These are phyloP conservation scores for Bombus affinis DNA, from an alignment of 1,140 invertebrate species.

Conservation along the genomic window DNA sequence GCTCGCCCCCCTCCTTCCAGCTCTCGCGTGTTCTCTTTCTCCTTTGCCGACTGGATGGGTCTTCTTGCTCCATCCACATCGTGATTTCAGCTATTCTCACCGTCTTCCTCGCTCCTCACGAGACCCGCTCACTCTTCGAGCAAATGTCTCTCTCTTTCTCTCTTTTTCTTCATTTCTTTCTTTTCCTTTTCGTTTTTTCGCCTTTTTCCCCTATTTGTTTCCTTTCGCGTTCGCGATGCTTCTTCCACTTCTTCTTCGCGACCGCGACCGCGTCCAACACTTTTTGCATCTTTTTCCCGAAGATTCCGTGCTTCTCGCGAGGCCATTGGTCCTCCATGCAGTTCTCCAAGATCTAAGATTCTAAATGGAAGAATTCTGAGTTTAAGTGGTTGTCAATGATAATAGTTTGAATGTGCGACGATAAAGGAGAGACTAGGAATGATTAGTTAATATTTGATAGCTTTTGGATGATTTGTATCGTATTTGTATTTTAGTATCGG, in stretches of 20 bases:
- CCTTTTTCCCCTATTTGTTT: constrained; percentile 25
- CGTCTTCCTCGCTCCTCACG: constrained; percentile 43
- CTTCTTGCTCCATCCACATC: constrained; percentile 26
- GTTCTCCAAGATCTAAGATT: background rate
- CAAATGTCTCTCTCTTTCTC: constrained; percentile 57
- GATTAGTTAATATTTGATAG: too few species aligned
- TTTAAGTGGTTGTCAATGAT: background rate
- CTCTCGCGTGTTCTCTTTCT: constrained; percentile 9
- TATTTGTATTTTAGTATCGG: too few species aligned
- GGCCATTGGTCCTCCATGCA: background rate
- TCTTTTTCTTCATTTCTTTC: constrained; percentile 27
- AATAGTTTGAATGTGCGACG: too few species aligned
- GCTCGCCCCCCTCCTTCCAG: background rate
- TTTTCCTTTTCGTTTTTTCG: background rate
- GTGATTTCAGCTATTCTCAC: constrained; percentile 55
- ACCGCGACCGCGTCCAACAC: background rate
- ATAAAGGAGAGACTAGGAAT: too few species aligned
- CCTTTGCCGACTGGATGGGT: background rate
- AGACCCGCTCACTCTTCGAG: constrained; percentile 32
- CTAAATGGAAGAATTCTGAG: background rate
- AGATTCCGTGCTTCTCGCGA: constrained; percentile 36
- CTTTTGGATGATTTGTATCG: too few species aligned
- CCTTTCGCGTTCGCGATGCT: constrained; percentile 27
- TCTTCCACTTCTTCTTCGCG: background rate
- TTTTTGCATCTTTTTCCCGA: constrained; percentile 25